These are phyloP conservation scores for Pogonomyrmex barbatus DNA, from an alignment of 1,140 invertebrate genomes.

Conservation along the genomic window DNA sequence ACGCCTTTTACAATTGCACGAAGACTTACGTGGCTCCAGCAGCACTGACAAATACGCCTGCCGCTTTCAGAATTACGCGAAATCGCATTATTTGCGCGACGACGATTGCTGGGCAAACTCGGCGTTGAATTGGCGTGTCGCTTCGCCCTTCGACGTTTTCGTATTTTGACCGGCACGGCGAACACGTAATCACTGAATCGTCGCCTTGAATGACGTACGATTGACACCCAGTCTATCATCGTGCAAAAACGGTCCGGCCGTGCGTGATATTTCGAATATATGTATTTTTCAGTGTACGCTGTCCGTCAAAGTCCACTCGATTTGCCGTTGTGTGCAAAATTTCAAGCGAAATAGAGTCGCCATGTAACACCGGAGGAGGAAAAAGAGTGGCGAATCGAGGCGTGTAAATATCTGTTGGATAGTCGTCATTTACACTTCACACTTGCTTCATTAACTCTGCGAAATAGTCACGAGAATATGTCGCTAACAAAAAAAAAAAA, in stretches of 20 bases:
- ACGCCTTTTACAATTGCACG: background rate
- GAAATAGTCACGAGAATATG: background rate
- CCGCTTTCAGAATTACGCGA: constrained; percentile 37
- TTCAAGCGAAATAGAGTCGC: constrained; percentile 12
- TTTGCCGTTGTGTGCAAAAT: constrained; percentile 36
- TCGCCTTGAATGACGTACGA: constrained; percentile 90
- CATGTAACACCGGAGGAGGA: background rate
- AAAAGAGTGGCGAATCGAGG: background rate
- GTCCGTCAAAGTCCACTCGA: constrained; percentile 56
- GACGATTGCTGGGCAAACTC: background rate
- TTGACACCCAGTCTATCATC: constrained; percentile 94
- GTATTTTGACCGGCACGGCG: constrained; percentile 88
- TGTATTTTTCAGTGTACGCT: constrained; percentile 46
- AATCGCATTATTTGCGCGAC: constrained; percentile 37
- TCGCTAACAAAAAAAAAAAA: too few relatives aligned
- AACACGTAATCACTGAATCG: constrained; percentile 91
- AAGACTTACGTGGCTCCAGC: constrained; percentile 78
- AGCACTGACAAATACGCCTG: constrained; percentile 70
- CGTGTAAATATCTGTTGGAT: background rate
- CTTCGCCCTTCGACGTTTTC: constrained; percentile 86
- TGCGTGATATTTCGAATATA: constrained; percentile 47
- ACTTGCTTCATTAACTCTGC: background rate
- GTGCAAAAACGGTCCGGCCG: constrained; percentile 39
- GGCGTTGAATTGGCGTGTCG: constrained; percentile 55
- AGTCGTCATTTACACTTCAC: background rate